Conservation (phyloP, 1,140 invertebrate genomes). For the Nixonia krombeini region DNA sequence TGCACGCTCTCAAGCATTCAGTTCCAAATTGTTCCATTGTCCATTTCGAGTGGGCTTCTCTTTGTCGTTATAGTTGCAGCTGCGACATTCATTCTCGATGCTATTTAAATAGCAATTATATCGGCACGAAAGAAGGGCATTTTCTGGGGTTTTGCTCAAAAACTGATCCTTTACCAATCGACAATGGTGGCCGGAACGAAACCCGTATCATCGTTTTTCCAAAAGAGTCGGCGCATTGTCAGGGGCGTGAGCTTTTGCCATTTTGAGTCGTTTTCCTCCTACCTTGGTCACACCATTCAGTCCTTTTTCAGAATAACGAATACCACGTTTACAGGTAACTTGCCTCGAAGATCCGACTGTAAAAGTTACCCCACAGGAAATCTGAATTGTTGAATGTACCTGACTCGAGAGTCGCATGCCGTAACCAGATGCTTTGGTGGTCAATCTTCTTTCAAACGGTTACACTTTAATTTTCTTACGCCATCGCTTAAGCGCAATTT, state of each 20-base stretch:
- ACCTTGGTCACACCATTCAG: constrained; percentile 5
- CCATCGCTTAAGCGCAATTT: too few relatives aligned
- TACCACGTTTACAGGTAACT: constrained; percentile 21
- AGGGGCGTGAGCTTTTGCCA: too few relatives aligned
- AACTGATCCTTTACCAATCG: constrained; percentile 22
- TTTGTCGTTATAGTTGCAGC: constrained; percentile 34
- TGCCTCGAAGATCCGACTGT: constrained; percentile 5
- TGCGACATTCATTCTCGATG: constrained; percentile 8
- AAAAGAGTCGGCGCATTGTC: constrained; percentile 9
- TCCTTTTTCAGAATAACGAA: constrained; percentile 1
- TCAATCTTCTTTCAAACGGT: constrained; percentile 13
- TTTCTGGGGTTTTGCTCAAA: constrained; percentile 17
- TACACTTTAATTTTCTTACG: too few relatives aligned
- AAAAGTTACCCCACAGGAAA: constrained; percentile 16
- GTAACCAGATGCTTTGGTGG: neutral
- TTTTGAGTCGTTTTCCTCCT: constrained; percentile 13
- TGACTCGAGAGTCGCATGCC: too few relatives aligned
- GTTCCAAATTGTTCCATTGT: constrained; percentile 49
- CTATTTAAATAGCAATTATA: constrained; percentile 55
- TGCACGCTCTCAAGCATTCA: constrained; percentile 2
- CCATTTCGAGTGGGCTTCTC: constrained; percentile 33
- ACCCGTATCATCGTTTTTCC: constrained; percentile 11
- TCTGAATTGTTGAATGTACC: constrained; percentile 23
- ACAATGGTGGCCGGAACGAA: constrained; percentile 27
- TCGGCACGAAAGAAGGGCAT: constrained; percentile 12